Base-by-base conservation (phyloP, 2,113 vertebrate genomes). In the Leucopternis melanops region DNA sequence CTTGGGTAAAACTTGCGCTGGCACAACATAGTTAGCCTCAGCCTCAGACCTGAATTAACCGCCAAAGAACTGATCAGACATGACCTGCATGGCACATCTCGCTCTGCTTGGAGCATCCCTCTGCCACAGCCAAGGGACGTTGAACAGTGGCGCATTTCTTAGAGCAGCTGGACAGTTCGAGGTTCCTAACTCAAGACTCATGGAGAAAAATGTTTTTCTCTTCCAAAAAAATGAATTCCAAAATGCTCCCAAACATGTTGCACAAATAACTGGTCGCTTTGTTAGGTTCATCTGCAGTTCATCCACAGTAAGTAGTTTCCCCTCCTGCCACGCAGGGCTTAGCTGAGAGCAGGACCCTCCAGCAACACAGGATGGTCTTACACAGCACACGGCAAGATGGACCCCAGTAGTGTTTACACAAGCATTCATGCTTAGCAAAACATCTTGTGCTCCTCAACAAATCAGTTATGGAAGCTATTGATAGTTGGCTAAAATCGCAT, bases 301-400 rank as follows among this genome's bases (percentile, higher is more conserved):
- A 38, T 3, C 22, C 49, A 13, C 58, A 44, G n/a, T 16, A 72
- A 13, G 17, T 8, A 17, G 44, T 61, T 62, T 36, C 50, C 62
- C 27, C 13, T 58, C 38, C 20, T 81, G n/a, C 31, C 0, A 0
- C 22, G 5, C 13, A 45, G 36, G 36, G 22, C 15, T 90, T 8
- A 21, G 40, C 44, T 69, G 22, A 66, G 23, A 50, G 47, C 52
- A 54, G 21, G 11, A 61, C 57, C 12, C 44, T 85, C n/a, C 66
- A 21, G 16, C 65, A 72, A 2, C 1, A 0, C 0, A 0, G 31
- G 20, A 8, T n/a, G 9, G 1, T 42, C 9, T 44, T 13, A 31
- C 42, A 18, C 40, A 52, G 15, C n/a, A 38, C 18, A 14, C 0
- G 0, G 26, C 2, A 2, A 5, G 12, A 34, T 1, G 3, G n/a